These are phyloP conservation scores for Stenichneumon culpator DNA, from an alignment of 2,888 invertebrate species.

Conservation along the genomic window DNA sequence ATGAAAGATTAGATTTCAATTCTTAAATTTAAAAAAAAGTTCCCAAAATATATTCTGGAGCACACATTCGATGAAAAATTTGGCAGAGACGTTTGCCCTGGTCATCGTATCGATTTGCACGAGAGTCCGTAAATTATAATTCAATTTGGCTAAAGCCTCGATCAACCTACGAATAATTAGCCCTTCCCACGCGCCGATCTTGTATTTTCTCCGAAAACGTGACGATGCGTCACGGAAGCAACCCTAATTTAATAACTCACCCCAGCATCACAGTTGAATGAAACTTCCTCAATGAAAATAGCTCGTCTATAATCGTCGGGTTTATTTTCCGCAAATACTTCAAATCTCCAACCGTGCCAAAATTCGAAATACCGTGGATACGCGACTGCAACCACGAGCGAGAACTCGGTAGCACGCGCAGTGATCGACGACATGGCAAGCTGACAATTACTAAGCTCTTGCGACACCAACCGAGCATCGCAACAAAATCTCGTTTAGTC, in stretches of 20 bases:
- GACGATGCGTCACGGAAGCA: constrained; percentile 18
- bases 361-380: constrained; percentile 51
- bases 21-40: no score
- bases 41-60: no score
- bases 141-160: not conserved
- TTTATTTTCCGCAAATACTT: constrained; percentile 60
- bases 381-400: not conserved
- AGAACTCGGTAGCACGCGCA: constrained; percentile 29
- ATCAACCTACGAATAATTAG: not conserved
- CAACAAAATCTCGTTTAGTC: constrained; percentile 21
- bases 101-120: not conserved
- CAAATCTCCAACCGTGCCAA: constrained; percentile 52
- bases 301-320: constrained; percentile 29
- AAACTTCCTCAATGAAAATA: constrained; percentile 65
- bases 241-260: constrained; percentile 1
- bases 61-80: not conserved
- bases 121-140: not conserved
- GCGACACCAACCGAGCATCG: not conserved
- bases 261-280: constrained; percentile 54
- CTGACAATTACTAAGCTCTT: constrained; percentile 50
- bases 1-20: no score
- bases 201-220: not conserved
- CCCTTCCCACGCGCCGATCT: not conserved
- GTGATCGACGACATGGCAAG: constrained; percentile 61
- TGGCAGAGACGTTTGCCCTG: not conserved